Percentiles rank a stretch among this genome's conserved stretches.
These are phyloP conservation scores for Nyctibius grandis DNA, from an alignment of 2,797 vertebrate genomes.

Conservation along the genomic window DNA sequence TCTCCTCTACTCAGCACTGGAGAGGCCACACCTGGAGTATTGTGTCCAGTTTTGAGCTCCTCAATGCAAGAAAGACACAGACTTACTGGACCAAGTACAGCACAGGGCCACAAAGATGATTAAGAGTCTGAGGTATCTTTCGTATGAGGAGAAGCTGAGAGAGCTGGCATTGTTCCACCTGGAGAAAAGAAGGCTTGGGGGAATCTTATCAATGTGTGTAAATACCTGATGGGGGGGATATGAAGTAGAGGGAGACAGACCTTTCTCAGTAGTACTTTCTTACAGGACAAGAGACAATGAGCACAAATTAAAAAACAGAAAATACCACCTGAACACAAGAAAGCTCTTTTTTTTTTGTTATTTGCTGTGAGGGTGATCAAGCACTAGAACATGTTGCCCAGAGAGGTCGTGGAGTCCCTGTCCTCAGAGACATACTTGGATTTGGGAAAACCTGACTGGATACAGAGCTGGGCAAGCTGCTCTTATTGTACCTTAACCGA, in stretches of 20 bases:
- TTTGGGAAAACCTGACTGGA: not conserved
- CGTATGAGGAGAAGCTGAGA: not conserved
- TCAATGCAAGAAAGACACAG: not conserved
- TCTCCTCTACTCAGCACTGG: not conserved
- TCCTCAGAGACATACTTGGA: not conserved
- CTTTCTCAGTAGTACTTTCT: not conserved
- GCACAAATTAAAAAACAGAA: not conserved
- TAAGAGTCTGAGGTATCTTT: not conserved
- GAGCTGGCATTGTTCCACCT: not conserved
- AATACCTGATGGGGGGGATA: not conserved
- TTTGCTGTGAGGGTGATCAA: not conserved
- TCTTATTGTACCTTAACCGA: not conserved
- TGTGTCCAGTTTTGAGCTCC: not conserved
- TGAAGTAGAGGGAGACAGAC: accelerated
- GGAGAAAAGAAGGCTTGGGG: not conserved
- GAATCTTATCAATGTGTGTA: not conserved
- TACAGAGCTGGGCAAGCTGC: not conserved
- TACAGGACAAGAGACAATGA: not conserved
- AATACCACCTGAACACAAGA: not conserved
- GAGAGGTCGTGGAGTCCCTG: not conserved
- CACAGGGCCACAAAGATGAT: not conserved
- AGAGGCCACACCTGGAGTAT: not conserved
- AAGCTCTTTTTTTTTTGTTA: not conserved
- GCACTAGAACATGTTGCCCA: not conserved
- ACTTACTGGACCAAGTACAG: accelerated